Conservation (phyloP, 2,113 vertebrate genomes). For the Neolamprologus toae region DNA sequence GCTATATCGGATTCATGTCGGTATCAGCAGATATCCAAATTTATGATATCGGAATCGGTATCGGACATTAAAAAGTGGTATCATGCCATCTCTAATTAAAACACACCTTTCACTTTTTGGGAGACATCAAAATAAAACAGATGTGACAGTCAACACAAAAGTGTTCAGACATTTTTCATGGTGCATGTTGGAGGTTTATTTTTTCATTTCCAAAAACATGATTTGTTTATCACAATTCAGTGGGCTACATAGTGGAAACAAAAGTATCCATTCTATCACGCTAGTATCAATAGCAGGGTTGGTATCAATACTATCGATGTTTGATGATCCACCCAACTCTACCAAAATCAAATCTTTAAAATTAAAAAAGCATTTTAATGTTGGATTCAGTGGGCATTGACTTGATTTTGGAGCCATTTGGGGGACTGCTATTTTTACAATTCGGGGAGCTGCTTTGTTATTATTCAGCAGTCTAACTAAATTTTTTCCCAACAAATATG, state of each 20-base stretch:
- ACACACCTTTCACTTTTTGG: not conserved
- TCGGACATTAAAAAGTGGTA: not conserved
- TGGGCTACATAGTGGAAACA: not conserved
- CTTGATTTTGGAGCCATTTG: not conserved
- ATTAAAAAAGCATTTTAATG: not conserved
- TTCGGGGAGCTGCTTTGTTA: not conserved
- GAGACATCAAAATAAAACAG: not conserved
- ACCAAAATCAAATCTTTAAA: not conserved
- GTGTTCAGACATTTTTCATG: not conserved
- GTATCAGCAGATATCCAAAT: not conserved
- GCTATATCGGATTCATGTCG: fast-evolving
- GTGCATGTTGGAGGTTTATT: not conserved
- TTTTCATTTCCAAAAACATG: not conserved
- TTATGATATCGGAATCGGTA: fast-evolving
- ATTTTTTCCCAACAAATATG: not conserved
- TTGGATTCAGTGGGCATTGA: not conserved
- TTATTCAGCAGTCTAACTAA: not conserved
- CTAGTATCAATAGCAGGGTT: not conserved
- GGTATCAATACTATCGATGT: fast-evolving
- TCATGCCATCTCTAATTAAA: not conserved
- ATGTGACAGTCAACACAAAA: fast-evolving
- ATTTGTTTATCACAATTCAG: not conserved
- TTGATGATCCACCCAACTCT: not conserved
- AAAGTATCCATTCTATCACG: not conserved
- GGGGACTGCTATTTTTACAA: not conserved